A percentile compares a stretch with the other conserved stretches of the same genome.
phyloP scores from a whole-genome alignment of 1,140 invertebrate genomes.

The Apolygus lucorum region DNA sequence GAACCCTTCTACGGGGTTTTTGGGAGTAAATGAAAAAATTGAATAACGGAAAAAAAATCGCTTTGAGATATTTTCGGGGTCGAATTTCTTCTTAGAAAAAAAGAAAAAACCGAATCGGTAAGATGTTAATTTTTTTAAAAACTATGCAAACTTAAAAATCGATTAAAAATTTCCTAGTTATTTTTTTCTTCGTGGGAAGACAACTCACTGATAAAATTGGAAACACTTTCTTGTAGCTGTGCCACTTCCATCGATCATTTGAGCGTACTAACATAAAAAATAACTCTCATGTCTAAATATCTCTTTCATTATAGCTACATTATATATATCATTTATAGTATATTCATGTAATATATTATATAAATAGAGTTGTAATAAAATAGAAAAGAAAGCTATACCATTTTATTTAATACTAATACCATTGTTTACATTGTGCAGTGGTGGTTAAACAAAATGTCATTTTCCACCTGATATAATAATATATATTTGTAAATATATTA shows the following conservation, averaged over 20 bases:
- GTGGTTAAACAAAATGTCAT: slow-evolving; percentile 31
- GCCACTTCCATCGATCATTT: slow-evolving; percentile 28
- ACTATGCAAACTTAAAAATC: slow-evolving; percentile 29
- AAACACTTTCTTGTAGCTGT: slow-evolving; percentile 29
- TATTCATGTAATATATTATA: slow-evolving; percentile 31
- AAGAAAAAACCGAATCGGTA: too few species aligned
- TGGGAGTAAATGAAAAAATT: too few species aligned
- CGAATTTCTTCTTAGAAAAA: too few species aligned
- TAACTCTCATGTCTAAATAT: slow-evolving; percentile 35
- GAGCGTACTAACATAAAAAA: slow-evolving; percentile 36
- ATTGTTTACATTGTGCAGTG: slow-evolving; percentile 33
- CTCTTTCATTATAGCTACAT: slow-evolving; percentile 33
- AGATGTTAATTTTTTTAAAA: too few species aligned
- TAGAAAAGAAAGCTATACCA: slow-evolving; percentile 35
- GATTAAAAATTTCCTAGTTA: slow-evolving; percentile 23
- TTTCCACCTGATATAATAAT: slow-evolving; percentile 30
- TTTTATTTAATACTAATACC: slow-evolving; percentile 32
- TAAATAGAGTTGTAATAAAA: slow-evolving; percentile 35
- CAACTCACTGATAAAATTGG: slow-evolving; percentile 31
- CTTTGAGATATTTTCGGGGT: too few species aligned
- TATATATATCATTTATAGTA: slow-evolving; percentile 34
- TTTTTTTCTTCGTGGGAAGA: slow-evolving; percentile 28
- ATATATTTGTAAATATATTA: slow-evolving; percentile 26
- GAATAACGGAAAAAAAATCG: too few species aligned
- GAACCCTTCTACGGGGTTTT: too few species aligned